Percentiles rank a stretch among this genome's conserved stretches.
Conservation (phyloP, 2,888 invertebrate genomes). For the Torymus texanus region DNA sequence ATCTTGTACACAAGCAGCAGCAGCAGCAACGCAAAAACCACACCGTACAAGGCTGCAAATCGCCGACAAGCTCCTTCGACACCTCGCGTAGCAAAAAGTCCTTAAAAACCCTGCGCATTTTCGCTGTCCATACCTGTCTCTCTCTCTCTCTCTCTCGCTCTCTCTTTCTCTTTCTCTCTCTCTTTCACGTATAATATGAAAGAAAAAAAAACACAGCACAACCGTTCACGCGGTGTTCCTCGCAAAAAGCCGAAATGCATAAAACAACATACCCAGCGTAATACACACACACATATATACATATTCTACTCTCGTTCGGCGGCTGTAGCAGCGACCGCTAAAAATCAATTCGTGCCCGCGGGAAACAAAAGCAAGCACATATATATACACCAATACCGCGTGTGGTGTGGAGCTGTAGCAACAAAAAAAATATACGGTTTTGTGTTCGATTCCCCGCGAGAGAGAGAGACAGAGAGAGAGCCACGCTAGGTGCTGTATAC, state of each 20-base stretch:
- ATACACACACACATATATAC: too few species aligned
- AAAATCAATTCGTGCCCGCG: slow-evolving; percentile 59
- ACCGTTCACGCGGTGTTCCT: neutral
- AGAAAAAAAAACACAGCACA: too few species aligned
- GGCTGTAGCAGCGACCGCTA: neutral
- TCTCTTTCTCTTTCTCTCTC: too few species aligned
- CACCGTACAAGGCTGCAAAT: neutral
- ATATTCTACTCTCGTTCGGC: slow-evolving; percentile 1
- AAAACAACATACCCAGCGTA: neutral
- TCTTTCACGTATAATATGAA: too few species aligned
- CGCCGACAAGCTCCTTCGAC: slow-evolving; percentile 14
- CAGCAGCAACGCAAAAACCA: too few species aligned
- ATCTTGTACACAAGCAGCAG: too few species aligned
- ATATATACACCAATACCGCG: slow-evolving; percentile 5
- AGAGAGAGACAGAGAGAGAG: too few species aligned
- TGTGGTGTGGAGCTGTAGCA: neutral
- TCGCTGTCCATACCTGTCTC: too few species aligned
- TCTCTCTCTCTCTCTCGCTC: too few species aligned
- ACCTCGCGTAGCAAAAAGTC: neutral
- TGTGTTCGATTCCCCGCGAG: slow-evolving; percentile 19
- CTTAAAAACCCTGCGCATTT: too few species aligned
- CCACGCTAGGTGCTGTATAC: too few species aligned
- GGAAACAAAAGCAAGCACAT: slow-evolving; percentile 22
- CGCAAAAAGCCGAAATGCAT: slow-evolving; percentile 1
- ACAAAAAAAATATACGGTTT: neutral